Evolutionary conservation across 2,797 vertebrate species (phyloP).

Genomic region (Prunella strophiata): DNA sequence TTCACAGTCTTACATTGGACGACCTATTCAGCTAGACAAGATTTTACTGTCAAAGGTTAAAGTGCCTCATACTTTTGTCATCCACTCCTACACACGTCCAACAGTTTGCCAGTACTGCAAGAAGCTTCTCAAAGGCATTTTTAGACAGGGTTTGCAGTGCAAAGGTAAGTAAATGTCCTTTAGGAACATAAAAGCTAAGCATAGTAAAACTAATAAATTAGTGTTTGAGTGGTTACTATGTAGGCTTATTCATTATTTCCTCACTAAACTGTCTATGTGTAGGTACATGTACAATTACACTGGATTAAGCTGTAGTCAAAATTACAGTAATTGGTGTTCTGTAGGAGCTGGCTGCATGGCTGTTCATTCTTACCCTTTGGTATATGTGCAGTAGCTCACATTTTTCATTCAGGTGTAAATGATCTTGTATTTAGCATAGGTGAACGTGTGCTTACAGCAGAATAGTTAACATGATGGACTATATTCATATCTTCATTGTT

Average conservation of each 20-base stretch:
- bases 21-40: slow-evolving; percentile 95
- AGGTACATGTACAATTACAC: neutral
- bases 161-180: slow-evolving; percentile 82
- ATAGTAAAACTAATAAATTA: neutral
- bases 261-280: neutral
- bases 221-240: neutral
- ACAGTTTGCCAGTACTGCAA: slow-evolving; percentile 98
- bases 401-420: slow-evolving; percentile 19
- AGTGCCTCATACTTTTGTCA: slow-evolving; percentile 95
- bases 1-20: slow-evolving; percentile 91
- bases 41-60: slow-evolving; percentile 94
- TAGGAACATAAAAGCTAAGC: neutral
- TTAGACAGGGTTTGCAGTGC: slow-evolving; percentile 94
- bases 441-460: neutral
- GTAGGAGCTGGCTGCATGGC: neutral
- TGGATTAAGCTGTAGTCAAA: neutral
- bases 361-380: neutral
- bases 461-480: neutral
- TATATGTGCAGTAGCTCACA: neutral
- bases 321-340: slow-evolving; percentile 4
- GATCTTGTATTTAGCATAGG: neutral
- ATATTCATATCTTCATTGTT: neutral
- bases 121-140: slow-evolving; percentile 95
- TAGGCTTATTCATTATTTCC: neutral
- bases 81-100: slow-evolving; percentile 95